phyloP scores from a whole-genome alignment of 2,888 invertebrate species.

The Oxyteleia sp. region DNA sequence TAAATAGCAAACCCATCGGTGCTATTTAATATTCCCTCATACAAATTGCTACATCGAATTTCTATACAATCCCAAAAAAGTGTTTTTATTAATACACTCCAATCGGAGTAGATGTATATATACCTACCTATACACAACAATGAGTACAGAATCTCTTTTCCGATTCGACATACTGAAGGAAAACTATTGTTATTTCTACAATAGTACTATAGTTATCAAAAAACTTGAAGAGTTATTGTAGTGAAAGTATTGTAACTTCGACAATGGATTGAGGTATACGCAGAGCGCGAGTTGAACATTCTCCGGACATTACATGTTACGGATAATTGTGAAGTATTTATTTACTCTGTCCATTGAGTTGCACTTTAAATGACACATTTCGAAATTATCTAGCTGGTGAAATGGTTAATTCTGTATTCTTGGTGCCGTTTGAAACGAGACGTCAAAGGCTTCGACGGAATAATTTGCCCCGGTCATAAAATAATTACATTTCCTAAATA shows the following conservation, averaged over 20 bases:
- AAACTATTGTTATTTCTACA: conserved; percentile 46
- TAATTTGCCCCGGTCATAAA: not conserved
- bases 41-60: conserved; percentile 15
- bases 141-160: conserved; percentile 33
- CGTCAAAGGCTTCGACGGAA: not conserved
- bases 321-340: conserved; percentile 20
- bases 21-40: not conserved
- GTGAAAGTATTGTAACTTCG: conserved; percentile 36
- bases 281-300: conserved; percentile 29
- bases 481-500: conserved; percentile 4
- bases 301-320: conserved; percentile 12
- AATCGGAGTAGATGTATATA: conserved; percentile 14
- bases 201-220: conserved; percentile 30
- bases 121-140: conserved; percentile 25
- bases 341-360: not conserved
- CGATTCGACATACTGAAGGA: conserved; percentile 35
- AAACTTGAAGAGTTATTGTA: conserved; percentile 45
- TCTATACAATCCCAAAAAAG: not conserved
- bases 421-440: not conserved
- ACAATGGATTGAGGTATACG: conserved; percentile 33
- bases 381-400: not conserved
- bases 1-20: too few relatives aligned
- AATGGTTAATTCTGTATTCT: not conserved
- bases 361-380: not conserved
- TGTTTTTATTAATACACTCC: conserved; percentile 27